Percentiles rank a stretch among this genome's conserved stretches.
Conservation (phyloP, 2,888 invertebrate species). For the Gastracanthus pulcherrimus region DNA sequence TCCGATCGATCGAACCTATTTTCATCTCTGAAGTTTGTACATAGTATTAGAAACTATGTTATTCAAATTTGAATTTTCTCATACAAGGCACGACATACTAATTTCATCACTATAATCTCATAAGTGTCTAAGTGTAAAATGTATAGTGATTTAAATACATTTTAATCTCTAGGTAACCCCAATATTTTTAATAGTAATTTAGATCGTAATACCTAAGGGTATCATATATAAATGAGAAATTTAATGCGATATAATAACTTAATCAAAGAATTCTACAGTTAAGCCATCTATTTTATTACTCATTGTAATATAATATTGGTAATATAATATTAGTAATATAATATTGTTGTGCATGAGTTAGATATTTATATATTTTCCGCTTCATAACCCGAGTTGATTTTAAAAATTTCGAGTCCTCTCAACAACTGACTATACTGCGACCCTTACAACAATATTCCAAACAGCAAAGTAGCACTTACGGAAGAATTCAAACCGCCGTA, state of each 20-base stretch:
- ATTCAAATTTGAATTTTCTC: neutral
- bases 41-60: neutral
- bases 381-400: neutral
- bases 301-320: neutral
- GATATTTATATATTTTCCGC: no score
- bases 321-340: no score
- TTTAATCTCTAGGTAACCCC: neutral
- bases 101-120: neutral
- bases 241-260: no score
- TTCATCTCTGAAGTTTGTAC: neutral
- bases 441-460: neutral
- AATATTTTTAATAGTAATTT: no score
- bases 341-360: no score
- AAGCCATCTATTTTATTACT: neutral
- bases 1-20: neutral
- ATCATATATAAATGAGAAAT: no score
- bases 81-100: neutral
- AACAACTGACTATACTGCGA: neutral
- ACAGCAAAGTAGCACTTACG: conserved; percentile 42
- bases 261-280: no score
- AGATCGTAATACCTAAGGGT: no score
- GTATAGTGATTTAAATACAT: neutral
- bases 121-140: neutral
- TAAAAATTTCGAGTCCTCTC: neutral
- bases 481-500: conserved; percentile 32